Percentiles rank a stretch among this genome's conserved stretches.
Conservation (phyloP, 2,888 invertebrate genomes). For the Mesochorus sp. region DNA sequence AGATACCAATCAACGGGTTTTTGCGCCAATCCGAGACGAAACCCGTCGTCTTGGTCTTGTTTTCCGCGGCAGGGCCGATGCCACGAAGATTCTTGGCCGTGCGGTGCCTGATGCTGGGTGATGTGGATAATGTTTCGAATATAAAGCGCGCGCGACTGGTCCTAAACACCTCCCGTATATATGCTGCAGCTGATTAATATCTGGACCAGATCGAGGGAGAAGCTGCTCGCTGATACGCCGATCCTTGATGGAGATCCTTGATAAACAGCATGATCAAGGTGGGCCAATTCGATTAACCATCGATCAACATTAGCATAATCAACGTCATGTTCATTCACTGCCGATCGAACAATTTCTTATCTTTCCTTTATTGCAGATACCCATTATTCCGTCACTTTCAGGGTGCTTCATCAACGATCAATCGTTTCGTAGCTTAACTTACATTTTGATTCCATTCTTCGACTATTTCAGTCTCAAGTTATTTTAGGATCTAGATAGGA, state of each 20-base stretch:
- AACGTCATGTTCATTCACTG: conserved; percentile 67
- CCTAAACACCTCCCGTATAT: conserved; percentile 64
- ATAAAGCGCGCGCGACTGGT: conserved; percentile 63
- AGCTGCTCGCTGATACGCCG: not conserved
- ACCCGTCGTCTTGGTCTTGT: conserved; percentile 51
- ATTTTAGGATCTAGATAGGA: no score
- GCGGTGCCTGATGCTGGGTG: not conserved
- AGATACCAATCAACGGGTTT: conserved; percentile 79
- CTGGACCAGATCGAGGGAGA: not conserved
- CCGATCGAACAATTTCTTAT: conserved; percentile 79
- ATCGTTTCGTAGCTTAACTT: conserved; percentile 1
- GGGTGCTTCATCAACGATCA: not conserved
- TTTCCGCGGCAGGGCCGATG: no score
- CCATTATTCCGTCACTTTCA: not conserved
- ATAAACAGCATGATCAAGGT: not conserved
- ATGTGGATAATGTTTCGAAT: conserved; percentile 55
- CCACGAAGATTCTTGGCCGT: conserved; percentile 44
- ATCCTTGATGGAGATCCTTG: not conserved
- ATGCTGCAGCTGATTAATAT: no score
- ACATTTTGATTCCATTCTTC: no score
- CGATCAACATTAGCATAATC: conserved; percentile 74
- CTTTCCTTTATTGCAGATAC: not conserved
- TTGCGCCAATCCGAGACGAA: conserved; percentile 66
- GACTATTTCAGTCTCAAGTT: no score
- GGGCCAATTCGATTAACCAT: conserved; percentile 67